Base-by-base conservation (phyloP, 2,888 invertebrate species). In the Carcina quercana region DNA sequence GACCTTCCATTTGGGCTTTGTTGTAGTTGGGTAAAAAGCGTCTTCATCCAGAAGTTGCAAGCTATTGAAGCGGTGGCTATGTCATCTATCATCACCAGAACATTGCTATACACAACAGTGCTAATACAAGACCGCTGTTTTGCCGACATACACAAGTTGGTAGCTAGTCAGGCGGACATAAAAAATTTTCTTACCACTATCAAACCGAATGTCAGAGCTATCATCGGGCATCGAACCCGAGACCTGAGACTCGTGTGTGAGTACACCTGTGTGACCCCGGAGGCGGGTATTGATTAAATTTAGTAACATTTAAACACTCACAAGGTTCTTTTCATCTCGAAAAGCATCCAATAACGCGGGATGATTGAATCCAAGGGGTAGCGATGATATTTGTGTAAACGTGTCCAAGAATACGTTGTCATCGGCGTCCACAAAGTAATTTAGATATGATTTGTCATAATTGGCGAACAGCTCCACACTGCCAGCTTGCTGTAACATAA, bases 371-470 rank as follows among this genome's bases (percentile, higher is more conserved):
- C 97, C 97, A 34, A 96, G 62, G 0, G 96, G 95, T 46, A 94
- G 74, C 1, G 95, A 94, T 1, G 95, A 93, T 53, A 95, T 95
- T 87, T 98, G 98, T 37, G 94, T 96, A 67, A 91, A 98, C n/a
- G 95, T 87, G 74, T 99, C 98, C 47, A 98, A 87, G 46, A 97
- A 85, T 7, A 88, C 74, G 63, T 97, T 97, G 6, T 92, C 97
- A 75, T 99, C 98, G 3, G 92, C 97, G 73, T 99, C 99, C 12
- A 91, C 91, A 42, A 98, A 82, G 71, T 98, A 99, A 76, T 99
- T 99, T 25, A 98, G 99, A 32, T 89, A 69, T 3, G 96, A 94
- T 67, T 92, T 92, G 49, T 96, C 93, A 76, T 96, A 98, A 75
- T 99, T 94, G 8, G 90, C 94, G 75, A 98, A 98, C 26, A 97